A percentile compares a stretch with the other conserved stretches of the same genome.
Conservation (phyloP, 2,113 vertebrate genomes). For the Leptosomus discolor region DNA sequence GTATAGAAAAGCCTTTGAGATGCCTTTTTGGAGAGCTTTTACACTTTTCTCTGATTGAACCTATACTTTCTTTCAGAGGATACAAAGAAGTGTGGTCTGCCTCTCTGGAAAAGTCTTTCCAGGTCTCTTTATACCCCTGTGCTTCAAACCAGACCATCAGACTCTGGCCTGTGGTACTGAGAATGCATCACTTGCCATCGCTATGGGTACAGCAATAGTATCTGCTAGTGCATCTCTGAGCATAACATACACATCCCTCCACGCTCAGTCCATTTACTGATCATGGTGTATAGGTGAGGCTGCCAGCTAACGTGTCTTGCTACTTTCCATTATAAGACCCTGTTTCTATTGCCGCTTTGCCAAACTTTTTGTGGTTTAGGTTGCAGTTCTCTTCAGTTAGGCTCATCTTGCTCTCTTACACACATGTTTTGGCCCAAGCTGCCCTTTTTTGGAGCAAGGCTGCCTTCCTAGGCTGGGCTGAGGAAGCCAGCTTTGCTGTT, state of each 20-base stretch:
- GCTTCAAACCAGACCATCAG: not conserved
- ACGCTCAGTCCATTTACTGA: fast-evolving
- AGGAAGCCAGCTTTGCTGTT: not conserved
- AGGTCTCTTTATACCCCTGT: not conserved
- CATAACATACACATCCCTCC: not conserved
- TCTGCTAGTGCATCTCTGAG: not conserved
- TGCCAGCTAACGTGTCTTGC: not conserved
- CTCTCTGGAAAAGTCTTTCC: not conserved
- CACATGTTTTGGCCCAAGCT: not conserved
- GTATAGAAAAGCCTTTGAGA: not conserved
- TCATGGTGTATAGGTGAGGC: not conserved
- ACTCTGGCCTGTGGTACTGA: not conserved
- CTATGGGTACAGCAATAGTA: not conserved
- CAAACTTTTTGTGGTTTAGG: not conserved
- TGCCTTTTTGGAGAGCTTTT: not conserved
- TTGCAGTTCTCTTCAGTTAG: not conserved
- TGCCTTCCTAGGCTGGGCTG: not conserved
- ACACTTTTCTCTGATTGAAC: not conserved
- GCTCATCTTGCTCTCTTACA: fast-evolving
- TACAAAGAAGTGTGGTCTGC: not conserved
- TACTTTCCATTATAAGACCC: not conserved
- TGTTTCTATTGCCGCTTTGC: not conserved
- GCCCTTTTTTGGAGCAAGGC: not conserved
- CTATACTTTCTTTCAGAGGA: not conserved
- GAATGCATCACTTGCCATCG: not conserved